Percentiles rank a stretch among this genome's conserved stretches.
Conservation (phyloP, 2,797 vertebrate species). For the Diplodus sargus region DNA sequence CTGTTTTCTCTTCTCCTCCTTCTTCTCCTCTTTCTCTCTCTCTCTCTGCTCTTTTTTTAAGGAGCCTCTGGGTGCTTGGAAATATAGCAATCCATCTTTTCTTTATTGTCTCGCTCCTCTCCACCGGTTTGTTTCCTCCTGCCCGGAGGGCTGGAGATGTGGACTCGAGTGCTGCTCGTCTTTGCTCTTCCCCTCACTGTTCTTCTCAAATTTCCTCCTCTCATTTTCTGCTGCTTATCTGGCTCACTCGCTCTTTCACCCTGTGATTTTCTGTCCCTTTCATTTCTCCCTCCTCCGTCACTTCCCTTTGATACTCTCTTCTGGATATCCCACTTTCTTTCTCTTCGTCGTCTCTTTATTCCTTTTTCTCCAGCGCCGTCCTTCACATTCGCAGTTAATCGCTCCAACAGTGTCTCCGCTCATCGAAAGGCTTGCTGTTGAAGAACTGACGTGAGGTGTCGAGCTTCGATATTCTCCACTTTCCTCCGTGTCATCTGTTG, state of each 20-base stretch:
- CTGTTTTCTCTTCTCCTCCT: conserved; percentile 21
- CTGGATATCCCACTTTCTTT: not conserved
- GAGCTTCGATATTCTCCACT: not conserved
- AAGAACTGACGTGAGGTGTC: not conserved
- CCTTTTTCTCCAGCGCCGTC: not conserved
- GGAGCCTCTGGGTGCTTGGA: conserved; percentile 44
- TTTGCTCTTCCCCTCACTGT: not conserved
- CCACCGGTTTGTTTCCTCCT: conserved; percentile 46
- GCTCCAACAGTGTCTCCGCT: not conserved
- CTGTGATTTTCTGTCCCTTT: conserved; percentile 24
- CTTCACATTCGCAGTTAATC: conserved; percentile 8
- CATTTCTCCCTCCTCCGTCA: conserved; percentile 12
- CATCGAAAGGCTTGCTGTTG: not conserved
- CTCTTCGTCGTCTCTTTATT: not conserved
- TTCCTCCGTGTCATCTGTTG: not conserved
- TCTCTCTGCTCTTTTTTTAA: conserved; percentile 1
- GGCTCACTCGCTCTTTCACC: conserved; percentile 3
- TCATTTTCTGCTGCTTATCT: conserved; percentile 14
- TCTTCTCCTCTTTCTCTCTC: not conserved
- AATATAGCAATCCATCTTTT: conserved; percentile 60
- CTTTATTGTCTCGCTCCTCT: conserved; percentile 46
- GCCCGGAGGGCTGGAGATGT: conserved; percentile 38
- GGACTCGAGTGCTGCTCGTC: conserved; percentile 27
- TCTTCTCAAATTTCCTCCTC: conserved; percentile 29
- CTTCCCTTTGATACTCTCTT: conserved; percentile 10